Evolutionary conservation across 53 echinoderm and acorn worm species (phyloP).

Genomic region (Temnopleurus reevesii): DNA sequence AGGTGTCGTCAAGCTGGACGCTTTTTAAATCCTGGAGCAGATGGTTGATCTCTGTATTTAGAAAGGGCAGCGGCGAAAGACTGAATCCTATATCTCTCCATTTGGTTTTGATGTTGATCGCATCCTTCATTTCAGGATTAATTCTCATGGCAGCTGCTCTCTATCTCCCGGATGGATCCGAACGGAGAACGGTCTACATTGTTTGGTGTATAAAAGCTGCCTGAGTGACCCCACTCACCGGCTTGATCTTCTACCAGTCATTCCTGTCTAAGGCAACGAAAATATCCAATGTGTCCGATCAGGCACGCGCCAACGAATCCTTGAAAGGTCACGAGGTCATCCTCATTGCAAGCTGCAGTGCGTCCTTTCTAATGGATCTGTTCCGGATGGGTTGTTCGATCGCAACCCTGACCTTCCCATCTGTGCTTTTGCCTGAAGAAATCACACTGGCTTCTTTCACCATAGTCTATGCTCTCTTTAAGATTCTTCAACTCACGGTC

Average conservation of each 20-base stretch:
- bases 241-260: conserved; percentile 9
- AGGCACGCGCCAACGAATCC: background rate
- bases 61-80: background rate
- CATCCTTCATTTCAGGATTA: background rate
- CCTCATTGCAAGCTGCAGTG: background rate
- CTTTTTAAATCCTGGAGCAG: background rate
- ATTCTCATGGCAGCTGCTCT: background rate
- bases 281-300: background rate
- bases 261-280: background rate
- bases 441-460: background rate
- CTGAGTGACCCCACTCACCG: background rate
- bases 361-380: background rate
- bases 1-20: background rate
- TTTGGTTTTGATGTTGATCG: background rate
- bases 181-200: background rate
- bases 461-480: background rate
- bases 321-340: background rate
- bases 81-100: background rate
- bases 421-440: background rate
- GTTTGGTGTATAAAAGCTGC: background rate
- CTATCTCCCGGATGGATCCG: background rate
- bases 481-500: background rate
- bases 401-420: background rate
- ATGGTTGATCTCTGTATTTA: background rate
- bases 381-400: background rate